Conservation (phyloP, 2,888 invertebrate genomes). For the Orchestes rusci region DNA sequence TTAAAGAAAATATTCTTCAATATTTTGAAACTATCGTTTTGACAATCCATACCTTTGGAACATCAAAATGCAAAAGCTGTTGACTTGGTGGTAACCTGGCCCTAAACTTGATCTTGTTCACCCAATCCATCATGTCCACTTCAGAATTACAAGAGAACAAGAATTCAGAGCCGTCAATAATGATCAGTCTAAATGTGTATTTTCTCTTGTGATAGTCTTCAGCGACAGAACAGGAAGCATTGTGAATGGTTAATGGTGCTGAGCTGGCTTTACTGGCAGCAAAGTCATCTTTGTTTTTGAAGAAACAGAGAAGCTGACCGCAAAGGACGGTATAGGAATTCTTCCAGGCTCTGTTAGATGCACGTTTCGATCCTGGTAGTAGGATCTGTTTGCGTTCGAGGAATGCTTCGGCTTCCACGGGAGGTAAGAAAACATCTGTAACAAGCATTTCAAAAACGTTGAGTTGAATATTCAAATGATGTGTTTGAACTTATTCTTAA, state of each 20-base stretch:
- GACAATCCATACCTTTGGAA: conserved; percentile 43
- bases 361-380: conserved; percentile 87
- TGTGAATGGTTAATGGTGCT: conserved; percentile 73
- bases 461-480: too few species aligned
- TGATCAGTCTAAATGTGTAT: conserved; percentile 80
- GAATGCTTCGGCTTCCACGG: conserved; percentile 84
- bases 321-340: conserved; percentile 90
- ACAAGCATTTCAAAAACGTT: too few species aligned
- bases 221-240: conserved; percentile 77
- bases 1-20: too few species aligned
- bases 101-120: conserved; percentile 87
- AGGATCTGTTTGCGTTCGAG: conserved; percentile 93
- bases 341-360: conserved; percentile 94
- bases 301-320: conserved; percentile 96
- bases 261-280: conserved; percentile 80
- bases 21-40: too few species aligned
- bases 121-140: conserved; percentile 80
- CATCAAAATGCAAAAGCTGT: conserved; percentile 78
- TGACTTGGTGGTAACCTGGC: conserved; percentile 84
- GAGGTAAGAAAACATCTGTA: conserved; percentile 60
- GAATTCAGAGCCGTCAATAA: conserved; percentile 90
- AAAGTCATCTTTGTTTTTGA: conserved; percentile 91
- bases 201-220: conserved; percentile 94
- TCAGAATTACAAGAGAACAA: conserved; percentile 72
- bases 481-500: too few species aligned